phyloP scores from a whole-genome alignment of 1,140 invertebrate genomes.

The Harpegnathos saltator region DNA sequence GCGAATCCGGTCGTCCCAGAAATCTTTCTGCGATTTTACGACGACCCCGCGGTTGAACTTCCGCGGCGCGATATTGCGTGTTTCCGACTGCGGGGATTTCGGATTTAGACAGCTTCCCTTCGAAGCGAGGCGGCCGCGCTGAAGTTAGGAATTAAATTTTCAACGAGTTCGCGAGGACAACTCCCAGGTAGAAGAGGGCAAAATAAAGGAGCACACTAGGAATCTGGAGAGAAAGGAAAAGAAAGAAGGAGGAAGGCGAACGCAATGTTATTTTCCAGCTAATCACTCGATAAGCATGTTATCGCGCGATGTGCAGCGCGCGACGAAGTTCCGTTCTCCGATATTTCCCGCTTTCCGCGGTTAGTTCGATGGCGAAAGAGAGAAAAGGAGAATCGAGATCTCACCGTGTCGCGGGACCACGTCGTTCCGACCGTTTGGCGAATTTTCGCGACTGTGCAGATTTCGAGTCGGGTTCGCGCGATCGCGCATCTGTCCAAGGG shows the following conservation, averaged over 20 bases:
- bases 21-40: constrained; percentile 45
- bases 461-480: not conserved
- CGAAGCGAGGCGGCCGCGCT: not conserved
- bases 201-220: not conserved
- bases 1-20: constrained; percentile 31
- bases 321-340: too few relatives aligned
- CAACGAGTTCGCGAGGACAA: not conserved
- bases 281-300: too few relatives aligned
- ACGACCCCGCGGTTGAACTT: constrained; percentile 35
- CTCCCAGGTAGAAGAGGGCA: not conserved
- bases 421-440: too few relatives aligned
- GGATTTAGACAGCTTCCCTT: constrained; percentile 37
- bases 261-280: too few relatives aligned
- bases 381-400: constrained; percentile 16
- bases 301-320: too few relatives aligned
- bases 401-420: not conserved
- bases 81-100: constrained; percentile 26
- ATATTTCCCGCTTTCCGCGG: too few relatives aligned
- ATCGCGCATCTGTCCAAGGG: not conserved
- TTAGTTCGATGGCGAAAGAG: too few relatives aligned
- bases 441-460: not conserved
- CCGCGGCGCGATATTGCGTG: constrained; percentile 31
- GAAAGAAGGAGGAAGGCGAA: not conserved
- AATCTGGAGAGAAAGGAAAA: not conserved
- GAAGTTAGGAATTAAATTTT: constrained; percentile 42